Conservation (phyloP, 2,888 invertebrate species). For the Cacoxenus indagator region DNA sequence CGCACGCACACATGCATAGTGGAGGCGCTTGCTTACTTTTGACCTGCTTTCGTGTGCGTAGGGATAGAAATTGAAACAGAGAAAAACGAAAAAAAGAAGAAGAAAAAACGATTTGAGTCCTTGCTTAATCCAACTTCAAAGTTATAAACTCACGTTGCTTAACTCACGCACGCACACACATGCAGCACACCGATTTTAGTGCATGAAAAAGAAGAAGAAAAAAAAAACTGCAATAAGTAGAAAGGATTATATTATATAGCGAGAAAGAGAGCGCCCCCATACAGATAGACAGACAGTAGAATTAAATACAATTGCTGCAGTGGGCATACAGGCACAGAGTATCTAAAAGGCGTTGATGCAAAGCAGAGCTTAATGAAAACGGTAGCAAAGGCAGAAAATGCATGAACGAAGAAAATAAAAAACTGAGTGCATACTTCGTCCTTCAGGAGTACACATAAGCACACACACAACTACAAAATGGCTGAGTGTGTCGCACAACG, state of each 20-base stretch:
- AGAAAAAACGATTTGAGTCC: conserved; percentile 13
- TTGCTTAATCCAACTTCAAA: conserved; percentile 63
- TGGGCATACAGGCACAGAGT: neutral
- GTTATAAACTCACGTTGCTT: conserved; percentile 61
- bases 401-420: neutral
- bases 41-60: conserved; percentile 54
- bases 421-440: neutral
- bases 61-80: neutral
- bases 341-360: neutral
- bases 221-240: no score
- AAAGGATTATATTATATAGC: no score
- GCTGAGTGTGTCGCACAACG: no score
- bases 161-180: neutral
- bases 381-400: neutral
- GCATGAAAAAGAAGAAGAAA: no score
- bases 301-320: no score
- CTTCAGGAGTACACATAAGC: neutral
- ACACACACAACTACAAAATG: neutral
- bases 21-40: conserved; percentile 36
- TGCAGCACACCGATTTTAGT: neutral
- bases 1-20: conserved; percentile 30
- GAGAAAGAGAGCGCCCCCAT: no score
- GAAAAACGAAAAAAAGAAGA: neutral
- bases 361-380: neutral
- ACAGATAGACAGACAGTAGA: no score